These are phyloP conservation scores for Scaptomyza tumidula DNA, from an alignment of 2,888 invertebrate genomes.

Conservation along the genomic window DNA sequence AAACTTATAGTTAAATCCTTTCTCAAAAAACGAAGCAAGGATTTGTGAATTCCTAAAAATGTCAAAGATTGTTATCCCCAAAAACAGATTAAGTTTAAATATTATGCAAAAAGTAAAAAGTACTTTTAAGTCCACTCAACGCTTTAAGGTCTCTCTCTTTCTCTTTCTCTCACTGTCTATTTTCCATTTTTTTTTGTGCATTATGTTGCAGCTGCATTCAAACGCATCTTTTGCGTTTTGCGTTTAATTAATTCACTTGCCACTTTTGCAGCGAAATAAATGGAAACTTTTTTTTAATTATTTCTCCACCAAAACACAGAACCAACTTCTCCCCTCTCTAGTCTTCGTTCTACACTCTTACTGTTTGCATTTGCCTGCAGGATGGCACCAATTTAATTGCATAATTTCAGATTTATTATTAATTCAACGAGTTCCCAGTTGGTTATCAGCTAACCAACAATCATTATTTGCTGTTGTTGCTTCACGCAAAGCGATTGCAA, in stretches of 20 bases:
- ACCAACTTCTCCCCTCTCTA: background rate
- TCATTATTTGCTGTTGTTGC: constrained; percentile 17
- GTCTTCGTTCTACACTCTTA: constrained; percentile 6
- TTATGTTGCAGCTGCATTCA: constrained; percentile 29
- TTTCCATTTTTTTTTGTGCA: background rate
- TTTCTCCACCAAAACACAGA: background rate
- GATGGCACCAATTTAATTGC: constrained; percentile 62
- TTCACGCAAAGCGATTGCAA: constrained; percentile 44
- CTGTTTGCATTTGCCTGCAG: constrained; percentile 34
- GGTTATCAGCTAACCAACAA: constrained; percentile 23
- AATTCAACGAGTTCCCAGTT: constrained; percentile 49
- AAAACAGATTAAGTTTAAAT: background rate
- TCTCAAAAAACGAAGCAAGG: background rate
- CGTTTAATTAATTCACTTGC: constrained; percentile 51
- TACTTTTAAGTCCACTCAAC: background rate
- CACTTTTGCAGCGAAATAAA: constrained; percentile 23
- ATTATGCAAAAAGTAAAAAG: background rate
- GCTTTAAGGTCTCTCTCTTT: background rate
- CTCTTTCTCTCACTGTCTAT: background rate
- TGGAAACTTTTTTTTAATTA: constrained; percentile 25
- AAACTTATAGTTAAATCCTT: no score
- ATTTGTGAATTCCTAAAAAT: background rate
- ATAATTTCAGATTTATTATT: constrained; percentile 71
- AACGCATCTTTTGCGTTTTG: constrained; percentile 43
- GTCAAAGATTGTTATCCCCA: background rate